Conservation (phyloP, 1,140 invertebrate genomes). For the Lamellibrachia luymesi region DNA sequence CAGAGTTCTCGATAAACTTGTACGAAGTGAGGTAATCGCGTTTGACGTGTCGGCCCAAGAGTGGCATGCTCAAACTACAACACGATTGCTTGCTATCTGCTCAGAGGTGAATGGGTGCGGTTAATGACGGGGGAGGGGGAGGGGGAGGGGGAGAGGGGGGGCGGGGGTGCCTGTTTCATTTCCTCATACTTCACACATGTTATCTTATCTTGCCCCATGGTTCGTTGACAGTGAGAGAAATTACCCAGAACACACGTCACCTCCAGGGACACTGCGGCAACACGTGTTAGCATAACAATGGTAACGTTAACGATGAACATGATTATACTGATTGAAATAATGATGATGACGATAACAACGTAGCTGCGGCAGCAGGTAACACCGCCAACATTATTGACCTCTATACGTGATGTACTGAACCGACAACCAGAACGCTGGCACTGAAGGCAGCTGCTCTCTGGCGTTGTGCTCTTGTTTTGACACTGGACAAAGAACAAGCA, state of each 20-base stretch:
- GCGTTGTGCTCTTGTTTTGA: not conserved
- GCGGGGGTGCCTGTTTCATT: not conserved
- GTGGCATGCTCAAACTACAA: not conserved
- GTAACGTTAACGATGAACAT: not conserved
- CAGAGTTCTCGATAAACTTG: not conserved
- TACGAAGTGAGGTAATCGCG: not conserved
- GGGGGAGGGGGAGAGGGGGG: not conserved
- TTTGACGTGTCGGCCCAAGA: not conserved
- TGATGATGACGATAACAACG: not conserved
- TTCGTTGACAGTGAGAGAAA: not conserved
- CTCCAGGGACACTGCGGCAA: not conserved
- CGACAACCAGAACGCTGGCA: not conserved
- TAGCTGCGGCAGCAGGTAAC: not conserved
- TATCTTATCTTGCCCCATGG: not conserved
- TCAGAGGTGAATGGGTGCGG: not conserved
- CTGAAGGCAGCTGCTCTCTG: not conserved
- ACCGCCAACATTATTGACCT: not conserved
- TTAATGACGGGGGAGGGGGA: too few species aligned
- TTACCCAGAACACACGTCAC: not conserved
- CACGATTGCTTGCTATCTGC: not conserved
- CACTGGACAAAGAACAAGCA: not conserved
- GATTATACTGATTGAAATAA: not conserved
- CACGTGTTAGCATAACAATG: not conserved
- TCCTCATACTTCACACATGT: not conserved
- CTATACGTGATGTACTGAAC: not conserved